phyloP scores from a whole-genome alignment of 1,140 invertebrate species.

The Pseudomyrmex pallidus region DNA sequence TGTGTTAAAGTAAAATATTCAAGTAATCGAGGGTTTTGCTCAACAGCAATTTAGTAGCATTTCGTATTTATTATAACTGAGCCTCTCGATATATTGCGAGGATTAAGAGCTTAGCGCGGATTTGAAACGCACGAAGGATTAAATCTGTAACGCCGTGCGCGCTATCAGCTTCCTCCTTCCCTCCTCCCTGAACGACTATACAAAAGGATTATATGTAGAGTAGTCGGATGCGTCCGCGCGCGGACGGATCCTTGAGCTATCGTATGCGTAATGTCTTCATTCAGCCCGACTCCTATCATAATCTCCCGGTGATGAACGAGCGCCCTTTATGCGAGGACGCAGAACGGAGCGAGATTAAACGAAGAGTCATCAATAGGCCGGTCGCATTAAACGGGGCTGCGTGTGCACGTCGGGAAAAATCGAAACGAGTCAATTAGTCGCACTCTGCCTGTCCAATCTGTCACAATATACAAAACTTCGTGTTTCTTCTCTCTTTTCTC shows the following conservation, averaged over 20 bases:
- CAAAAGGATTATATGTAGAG: slow-evolving; percentile 57
- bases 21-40: no score
- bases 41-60: neutral
- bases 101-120: neutral
- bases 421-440: slow-evolving; percentile 66
- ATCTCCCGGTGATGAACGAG: slow-evolving; percentile 82
- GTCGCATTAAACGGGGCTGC: slow-evolving; percentile 50
- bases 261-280: slow-evolving; percentile 82
- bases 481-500: neutral
- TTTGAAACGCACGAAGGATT: slow-evolving; percentile 11
- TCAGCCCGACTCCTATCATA: slow-evolving; percentile 80
- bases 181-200: slow-evolving; percentile 30
- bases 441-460: slow-evolving; percentile 44
- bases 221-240: slow-evolving; percentile 39
- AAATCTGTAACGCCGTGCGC: slow-evolving; percentile 23
- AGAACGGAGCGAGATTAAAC: slow-evolving; percentile 79
- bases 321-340: slow-evolving; percentile 78
- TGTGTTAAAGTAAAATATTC: no score
- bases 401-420: slow-evolving; percentile 30
- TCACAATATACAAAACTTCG: slow-evolving; percentile 54
- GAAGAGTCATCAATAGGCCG: slow-evolving; percentile 77
- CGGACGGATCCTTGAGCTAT: slow-evolving; percentile 77
- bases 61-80: neutral
- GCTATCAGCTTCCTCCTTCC: no score
- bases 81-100: neutral